A percentile compares a stretch with the other conserved stretches of the same genome.
phyloP scores from a whole-genome alignment of 2,888 invertebrate genomes.

The Hedya salicella region DNA sequence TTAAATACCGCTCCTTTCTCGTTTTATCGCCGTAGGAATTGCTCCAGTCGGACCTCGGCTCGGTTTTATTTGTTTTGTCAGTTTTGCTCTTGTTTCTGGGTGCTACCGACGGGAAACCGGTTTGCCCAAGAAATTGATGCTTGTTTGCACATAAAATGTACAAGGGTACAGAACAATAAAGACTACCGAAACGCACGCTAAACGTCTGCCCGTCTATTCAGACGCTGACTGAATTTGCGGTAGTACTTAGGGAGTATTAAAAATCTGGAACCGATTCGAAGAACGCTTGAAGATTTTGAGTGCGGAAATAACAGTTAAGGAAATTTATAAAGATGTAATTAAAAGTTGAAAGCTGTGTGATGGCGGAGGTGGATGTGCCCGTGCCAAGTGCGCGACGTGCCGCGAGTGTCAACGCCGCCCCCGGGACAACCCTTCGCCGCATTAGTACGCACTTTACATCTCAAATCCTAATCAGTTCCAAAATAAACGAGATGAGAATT shows the following conservation, averaged over 20 bases:
- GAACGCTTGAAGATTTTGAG: conserved; percentile 19
- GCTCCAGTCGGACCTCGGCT: conserved; percentile 67
- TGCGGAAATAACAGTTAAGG: conserved; percentile 38
- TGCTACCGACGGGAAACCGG: conserved; percentile 53
- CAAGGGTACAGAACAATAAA: conserved; percentile 32
- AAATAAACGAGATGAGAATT: conserved; percentile 13
- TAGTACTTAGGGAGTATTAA: conserved; percentile 5
- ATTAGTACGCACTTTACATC: conserved; percentile 24
- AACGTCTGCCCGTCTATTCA: conserved; percentile 10
- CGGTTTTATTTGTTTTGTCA: conserved; percentile 75
- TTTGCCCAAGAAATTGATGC: conserved; percentile 40
- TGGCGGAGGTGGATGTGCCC: conserved; percentile 66
- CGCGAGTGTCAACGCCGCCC: conserved; percentile 66
- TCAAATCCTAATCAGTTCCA: conserved; percentile 20
- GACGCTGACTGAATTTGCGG: conserved; percentile 6
- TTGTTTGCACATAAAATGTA: conserved; percentile 42
- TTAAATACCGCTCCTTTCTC: conserved; percentile 78
- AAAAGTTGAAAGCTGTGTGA: conserved; percentile 81
- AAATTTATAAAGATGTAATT: conserved; percentile 74
- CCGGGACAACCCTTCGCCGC: conserved; percentile 45
- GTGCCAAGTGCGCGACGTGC: conserved; percentile 82
- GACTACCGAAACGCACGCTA: conserved; percentile 27
- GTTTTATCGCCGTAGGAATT: conserved; percentile 77
- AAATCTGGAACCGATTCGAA: conserved; percentile 14
- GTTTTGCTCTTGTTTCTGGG: conserved; percentile 66